Percentiles rank a stretch among this genome's conserved stretches.
These are phyloP conservation scores for Clarias pachynema DNA, from an alignment of 2,797 vertebrate species.

Conservation along the genomic window DNA sequence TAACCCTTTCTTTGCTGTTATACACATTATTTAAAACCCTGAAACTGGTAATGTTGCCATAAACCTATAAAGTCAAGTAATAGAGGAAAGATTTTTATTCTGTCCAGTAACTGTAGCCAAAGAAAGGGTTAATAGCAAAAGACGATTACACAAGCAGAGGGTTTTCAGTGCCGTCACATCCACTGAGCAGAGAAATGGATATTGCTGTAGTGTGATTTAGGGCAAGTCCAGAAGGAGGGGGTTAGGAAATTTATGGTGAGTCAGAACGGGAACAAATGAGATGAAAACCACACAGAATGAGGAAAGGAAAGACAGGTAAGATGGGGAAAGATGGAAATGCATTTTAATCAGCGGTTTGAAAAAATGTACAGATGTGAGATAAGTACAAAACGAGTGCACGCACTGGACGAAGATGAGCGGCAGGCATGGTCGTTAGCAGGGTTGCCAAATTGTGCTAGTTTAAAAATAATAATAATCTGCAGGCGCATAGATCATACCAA, in stretches of 20 bases:
- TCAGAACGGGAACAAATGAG: neutral
- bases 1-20: too few relatives aligned
- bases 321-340: neutral
- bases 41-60: too few relatives aligned
- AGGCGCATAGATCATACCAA: neutral
- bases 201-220: conserved; percentile 8
- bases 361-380: neutral
- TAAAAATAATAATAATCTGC: neutral
- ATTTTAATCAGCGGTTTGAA: neutral
- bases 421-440: neutral
- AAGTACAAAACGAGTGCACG: neutral
- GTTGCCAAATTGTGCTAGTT: neutral
- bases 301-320: neutral
- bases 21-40: too few relatives aligned
- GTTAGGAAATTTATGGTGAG: neutral
- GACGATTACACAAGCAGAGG: neutral
- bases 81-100: too few relatives aligned
- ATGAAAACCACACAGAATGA: neutral
- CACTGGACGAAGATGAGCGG: neutral
- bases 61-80: too few relatives aligned
- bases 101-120: too few relatives aligned
- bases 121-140: neutral
- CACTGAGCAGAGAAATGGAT: conserved; percentile 2
- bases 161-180: neutral
- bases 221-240: neutral